phyloP scores from a whole-genome alignment of 2,888 invertebrate genomes.

The Amphiduros pacificus region DNA sequence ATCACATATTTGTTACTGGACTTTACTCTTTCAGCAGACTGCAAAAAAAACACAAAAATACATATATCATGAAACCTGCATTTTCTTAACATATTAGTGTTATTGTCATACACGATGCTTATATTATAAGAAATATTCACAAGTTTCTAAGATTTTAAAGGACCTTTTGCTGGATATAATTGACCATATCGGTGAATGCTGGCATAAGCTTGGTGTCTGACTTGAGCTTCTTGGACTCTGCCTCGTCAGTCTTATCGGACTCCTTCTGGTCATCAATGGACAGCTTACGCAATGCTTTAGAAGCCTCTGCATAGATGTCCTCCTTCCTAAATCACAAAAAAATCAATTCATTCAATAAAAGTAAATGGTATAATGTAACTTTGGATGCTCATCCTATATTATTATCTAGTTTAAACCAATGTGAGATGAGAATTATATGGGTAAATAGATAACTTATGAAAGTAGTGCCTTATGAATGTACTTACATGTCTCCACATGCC shows the following conservation, averaged over 20 bases:
- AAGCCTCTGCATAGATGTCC: constrained; percentile 74
- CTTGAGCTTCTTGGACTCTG: background rate
- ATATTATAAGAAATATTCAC: too few species aligned
- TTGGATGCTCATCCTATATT: too few species aligned
- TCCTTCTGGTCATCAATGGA: too few species aligned
- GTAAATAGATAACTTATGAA: too few species aligned
- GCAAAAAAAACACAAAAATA: constrained; percentile 5
- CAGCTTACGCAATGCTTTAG: constrained; percentile 75
- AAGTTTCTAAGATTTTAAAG: too few species aligned
- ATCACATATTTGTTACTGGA: constrained; percentile 40
- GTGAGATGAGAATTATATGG: too few species aligned
- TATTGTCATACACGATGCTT: too few species aligned
- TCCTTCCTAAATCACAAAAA: constrained; percentile 67
- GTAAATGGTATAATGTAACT: too few species aligned
- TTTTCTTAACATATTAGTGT: too few species aligned
- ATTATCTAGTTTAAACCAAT: too few species aligned
- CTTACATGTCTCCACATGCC: constrained; percentile 81
- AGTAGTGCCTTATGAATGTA: too few species aligned
- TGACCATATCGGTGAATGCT: constrained; percentile 73
- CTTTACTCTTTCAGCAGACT: constrained; percentile 42
- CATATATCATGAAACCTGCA: background rate
- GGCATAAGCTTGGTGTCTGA: constrained; percentile 61
- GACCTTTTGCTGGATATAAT: constrained; percentile 69
- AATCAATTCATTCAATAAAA: background rate
- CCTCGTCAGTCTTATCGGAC: constrained; percentile 10